A percentile compares a stretch with the other conserved stretches of the same genome.
phyloP scores from a whole-genome alignment of 2,113 vertebrate species.

The Ancistrus triradiatus region DNA sequence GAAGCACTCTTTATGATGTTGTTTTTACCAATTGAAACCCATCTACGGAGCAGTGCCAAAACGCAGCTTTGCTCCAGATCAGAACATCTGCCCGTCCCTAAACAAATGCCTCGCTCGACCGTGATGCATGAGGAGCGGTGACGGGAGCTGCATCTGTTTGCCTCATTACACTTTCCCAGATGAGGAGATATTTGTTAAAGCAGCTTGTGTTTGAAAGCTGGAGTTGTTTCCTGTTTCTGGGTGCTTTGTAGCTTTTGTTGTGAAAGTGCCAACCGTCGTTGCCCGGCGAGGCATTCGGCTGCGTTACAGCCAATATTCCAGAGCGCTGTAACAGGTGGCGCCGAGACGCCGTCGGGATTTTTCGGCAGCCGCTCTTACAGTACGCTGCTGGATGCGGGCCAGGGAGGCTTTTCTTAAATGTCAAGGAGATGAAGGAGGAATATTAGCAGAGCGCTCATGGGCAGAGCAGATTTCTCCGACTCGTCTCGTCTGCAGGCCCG shows the following conservation, averaged over 20 bases:
- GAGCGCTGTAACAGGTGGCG: constrained; percentile 23
- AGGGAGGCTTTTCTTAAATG: constrained; percentile 27
- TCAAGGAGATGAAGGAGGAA: constrained; percentile 31
- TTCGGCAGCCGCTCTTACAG: constrained; percentile 28
- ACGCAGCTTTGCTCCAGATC: too few species aligned
- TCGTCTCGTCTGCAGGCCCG: not conserved
- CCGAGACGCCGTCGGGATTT: constrained; percentile 15
- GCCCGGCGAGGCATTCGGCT: not conserved
- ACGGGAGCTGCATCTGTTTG: not conserved
- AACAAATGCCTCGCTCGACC: not conserved
- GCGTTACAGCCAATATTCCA: constrained; percentile 17
- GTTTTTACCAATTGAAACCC: too few species aligned
- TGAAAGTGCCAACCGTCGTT: not conserved
- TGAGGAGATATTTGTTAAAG: not conserved
- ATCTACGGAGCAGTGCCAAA: too few species aligned
- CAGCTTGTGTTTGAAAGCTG: not conserved
- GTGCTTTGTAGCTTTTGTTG: not conserved
- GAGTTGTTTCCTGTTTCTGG: not conserved
- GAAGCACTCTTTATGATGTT: too few species aligned
- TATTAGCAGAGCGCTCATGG: constrained; percentile 13
- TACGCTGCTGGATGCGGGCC: constrained; percentile 13
- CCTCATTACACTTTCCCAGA: constrained; percentile 4
- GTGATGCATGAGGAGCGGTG: not conserved
- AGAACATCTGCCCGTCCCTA: constrained; percentile 9
- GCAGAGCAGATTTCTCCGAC: not conserved